Base-by-base conservation (phyloP, 2,113 vertebrate genomes). In the Rhea pennata region DNA sequence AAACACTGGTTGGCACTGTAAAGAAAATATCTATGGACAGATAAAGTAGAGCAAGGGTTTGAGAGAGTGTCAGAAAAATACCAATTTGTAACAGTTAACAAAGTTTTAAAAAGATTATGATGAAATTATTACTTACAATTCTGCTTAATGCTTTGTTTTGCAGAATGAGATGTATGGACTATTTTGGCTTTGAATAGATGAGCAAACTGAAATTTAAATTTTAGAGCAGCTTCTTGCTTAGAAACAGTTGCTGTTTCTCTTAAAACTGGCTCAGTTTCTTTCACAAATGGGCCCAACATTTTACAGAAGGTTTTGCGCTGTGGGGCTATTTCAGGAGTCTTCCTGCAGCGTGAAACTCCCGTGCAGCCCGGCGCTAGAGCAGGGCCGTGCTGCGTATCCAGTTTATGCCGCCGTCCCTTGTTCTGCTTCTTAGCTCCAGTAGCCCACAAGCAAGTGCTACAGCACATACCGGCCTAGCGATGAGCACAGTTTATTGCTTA, bases 151-250 rank as follows among this genome's bases (percentile, higher is more conserved):
- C 75, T 82, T 56, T 67, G 22, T 54, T 58, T 14, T 5, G 15
- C 77, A 1, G 0, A 56, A 74, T 56, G 69, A 87, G 78, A 86
- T 62, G 59, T 36, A 5, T 9, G 66, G 40, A 70, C 33, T 83
- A 22, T 76, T 91, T 93, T 77, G 46, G 54, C 65, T 92, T 83
- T 79, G 46, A 86, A 78, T 90, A 64, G 17, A 92, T 42, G 72
- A 94, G 66, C n/a, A 54, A 90, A 81, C 42, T 44, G 88, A 50
- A 78, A 81, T 86, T 84, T 92, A 78, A 72, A 92, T 93, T 90
- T 93, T 90, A 95, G 69, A 40, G 48, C 46, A 40, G 22, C 46
- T 67, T 87, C 85, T 80, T 88, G 67, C 90, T 92, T 51, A 59
- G 46, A 94, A 94, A 83, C 75, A 59, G 27, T 64, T 81, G 51